phyloP scores from a whole-genome alignment of 2,888 invertebrate species.

The Sphaerophoria rueppellii region DNA sequence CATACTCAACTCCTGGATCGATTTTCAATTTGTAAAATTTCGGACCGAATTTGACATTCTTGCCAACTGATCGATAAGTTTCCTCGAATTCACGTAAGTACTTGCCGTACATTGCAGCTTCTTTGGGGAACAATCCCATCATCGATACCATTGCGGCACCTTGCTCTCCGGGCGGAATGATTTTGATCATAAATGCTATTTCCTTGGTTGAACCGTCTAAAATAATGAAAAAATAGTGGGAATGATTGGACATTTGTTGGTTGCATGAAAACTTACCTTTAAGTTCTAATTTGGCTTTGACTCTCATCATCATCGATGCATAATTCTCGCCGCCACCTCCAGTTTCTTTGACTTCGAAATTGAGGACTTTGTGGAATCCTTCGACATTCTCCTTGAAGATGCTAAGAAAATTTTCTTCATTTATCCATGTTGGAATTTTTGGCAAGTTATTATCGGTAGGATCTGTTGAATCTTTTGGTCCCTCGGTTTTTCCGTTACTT shows the following conservation, averaged over 20 bases:
- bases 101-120: constrained; percentile 78
- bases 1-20: constrained; percentile 76
- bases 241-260: not conserved
- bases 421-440: constrained; percentile 62
- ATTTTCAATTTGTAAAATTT: constrained; percentile 76
- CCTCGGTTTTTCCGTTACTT: not conserved
- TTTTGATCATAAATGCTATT: constrained; percentile 77
- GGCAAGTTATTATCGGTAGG: not conserved
- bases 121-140: constrained; percentile 79
- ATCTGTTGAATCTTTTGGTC: not conserved
- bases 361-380: constrained; percentile 73
- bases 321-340: constrained; percentile 78
- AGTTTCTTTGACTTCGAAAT: constrained; percentile 74
- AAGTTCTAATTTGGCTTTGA: constrained; percentile 74
- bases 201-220: constrained; percentile 40
- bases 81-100: constrained; percentile 78
- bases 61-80: constrained; percentile 77
- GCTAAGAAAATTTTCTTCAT: constrained; percentile 73
- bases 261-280: constrained; percentile 70
- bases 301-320: constrained; percentile 76
- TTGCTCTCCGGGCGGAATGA: constrained; percentile 75
- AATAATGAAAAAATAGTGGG: not conserved
- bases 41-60: constrained; percentile 77
- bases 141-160: constrained; percentile 58
- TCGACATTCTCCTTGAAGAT: constrained; percentile 75